Evolutionary conservation across 2,888 invertebrate genomes (phyloP).

Genomic region (Aproaerema taeniolella): DNA sequence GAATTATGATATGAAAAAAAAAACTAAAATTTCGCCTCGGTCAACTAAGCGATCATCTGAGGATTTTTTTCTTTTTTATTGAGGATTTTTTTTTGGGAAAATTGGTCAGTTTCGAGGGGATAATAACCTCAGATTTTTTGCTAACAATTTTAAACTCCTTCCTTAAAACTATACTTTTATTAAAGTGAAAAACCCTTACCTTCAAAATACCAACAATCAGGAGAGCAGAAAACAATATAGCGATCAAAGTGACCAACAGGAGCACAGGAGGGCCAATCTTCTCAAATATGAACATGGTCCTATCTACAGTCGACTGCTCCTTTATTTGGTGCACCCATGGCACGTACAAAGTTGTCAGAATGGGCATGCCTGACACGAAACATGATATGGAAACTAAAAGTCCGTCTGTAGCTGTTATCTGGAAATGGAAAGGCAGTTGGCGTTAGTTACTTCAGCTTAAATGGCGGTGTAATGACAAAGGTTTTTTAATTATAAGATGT

Average conservation of each 20-base stretch:
- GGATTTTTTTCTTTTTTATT: too few species aligned
- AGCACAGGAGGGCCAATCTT: not conserved
- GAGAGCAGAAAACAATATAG: not conserved
- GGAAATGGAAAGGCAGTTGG: not conserved
- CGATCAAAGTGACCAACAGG: not conserved
- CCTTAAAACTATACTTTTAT: not conserved
- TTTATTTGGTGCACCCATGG: too few species aligned
- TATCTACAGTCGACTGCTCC: too few species aligned
- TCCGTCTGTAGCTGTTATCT: not conserved
- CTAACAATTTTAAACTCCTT: too few species aligned
- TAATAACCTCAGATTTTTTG: too few species aligned
- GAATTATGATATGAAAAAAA: too few species aligned
- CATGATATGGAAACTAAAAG: not conserved
- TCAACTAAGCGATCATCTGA: too few species aligned
- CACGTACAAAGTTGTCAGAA: not conserved
- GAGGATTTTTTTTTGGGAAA: too few species aligned
- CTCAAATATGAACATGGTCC: not conserved
- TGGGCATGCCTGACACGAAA: not conserved
- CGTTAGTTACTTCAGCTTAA: not conserved
- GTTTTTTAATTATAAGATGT: too few species aligned
- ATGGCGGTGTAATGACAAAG: too few species aligned
- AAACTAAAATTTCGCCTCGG: too few species aligned
- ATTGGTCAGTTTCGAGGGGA: too few species aligned
- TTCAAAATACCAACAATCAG: conserved; percentile 3
- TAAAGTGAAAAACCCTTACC: not conserved